Conservation (phyloP, 2,113 vertebrate species). For the Oxyura jamaicensis region DNA sequence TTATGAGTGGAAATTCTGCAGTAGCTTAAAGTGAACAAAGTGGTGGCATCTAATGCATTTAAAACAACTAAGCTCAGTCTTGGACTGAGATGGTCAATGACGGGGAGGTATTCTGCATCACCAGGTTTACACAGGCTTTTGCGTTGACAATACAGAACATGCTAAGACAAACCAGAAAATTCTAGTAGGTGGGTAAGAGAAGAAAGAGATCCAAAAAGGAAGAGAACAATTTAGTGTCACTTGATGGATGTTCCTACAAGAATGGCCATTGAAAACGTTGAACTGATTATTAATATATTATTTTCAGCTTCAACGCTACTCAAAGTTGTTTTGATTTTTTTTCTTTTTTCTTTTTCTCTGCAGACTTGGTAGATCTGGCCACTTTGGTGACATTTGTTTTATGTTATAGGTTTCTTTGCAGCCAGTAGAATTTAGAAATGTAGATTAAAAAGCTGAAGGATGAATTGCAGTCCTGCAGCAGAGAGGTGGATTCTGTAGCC, state of each 20-base stretch:
- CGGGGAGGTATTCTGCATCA: not conserved
- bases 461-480: not conserved
- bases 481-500: not conserved
- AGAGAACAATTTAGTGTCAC: not conserved
- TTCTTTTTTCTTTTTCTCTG: not conserved
- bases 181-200: not conserved
- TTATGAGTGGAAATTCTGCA: not conserved
- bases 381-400: not conserved
- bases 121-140: not conserved
- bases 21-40: not conserved
- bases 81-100: not conserved
- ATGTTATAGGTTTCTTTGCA: not conserved
- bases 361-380: not conserved
- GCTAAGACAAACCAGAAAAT: not conserved
- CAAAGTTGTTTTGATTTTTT: not conserved
- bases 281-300: not conserved
- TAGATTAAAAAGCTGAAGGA: not conserved
- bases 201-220: not conserved
- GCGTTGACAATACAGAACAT: not conserved
- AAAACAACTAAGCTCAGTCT: not conserved
- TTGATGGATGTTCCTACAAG: not conserved
- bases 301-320: not conserved
- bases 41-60: not conserved
- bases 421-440: not conserved
- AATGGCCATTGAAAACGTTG: not conserved